Percentiles rank a stretch among this genome's conserved stretches.
Conservation (phyloP, 2,113 vertebrate species). For the Protobothrops mucrosquamatus region DNA sequence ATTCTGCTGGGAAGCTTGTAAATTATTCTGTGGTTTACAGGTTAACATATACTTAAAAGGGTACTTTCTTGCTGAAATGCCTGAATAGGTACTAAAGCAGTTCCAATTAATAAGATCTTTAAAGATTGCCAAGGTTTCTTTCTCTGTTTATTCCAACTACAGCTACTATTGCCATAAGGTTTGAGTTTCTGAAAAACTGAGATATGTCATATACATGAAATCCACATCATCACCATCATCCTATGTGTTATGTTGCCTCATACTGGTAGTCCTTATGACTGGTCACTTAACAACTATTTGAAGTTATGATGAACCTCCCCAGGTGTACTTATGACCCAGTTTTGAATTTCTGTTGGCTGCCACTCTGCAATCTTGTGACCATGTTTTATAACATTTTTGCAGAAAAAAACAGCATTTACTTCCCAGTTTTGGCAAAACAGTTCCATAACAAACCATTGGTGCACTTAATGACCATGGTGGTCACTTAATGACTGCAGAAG, state of each 20-base stretch:
- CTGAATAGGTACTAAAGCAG: background rate
- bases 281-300: background rate
- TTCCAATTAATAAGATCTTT: background rate
- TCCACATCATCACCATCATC: background rate
- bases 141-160: background rate
- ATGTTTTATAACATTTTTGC: background rate
- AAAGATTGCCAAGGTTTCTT: background rate
- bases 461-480: background rate
- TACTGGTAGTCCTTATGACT: background rate
- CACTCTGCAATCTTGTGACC: background rate
- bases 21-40: slow-evolving; percentile 8
- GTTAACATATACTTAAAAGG: background rate
- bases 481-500: background rate
- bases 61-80: background rate
- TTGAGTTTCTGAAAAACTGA: background rate
- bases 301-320: background rate
- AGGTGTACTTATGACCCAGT: background rate
- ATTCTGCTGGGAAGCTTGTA: slow-evolving; percentile 14
- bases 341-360: background rate
- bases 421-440: background rate
- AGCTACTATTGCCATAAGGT: background rate
- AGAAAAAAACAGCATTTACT: background rate
- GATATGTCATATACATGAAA: background rate
- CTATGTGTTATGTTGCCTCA: background rate
- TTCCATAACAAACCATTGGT: background rate